Base-by-base conservation (phyloP, 2,113 vertebrate genomes). In the Lontra canadensis region DNA sequence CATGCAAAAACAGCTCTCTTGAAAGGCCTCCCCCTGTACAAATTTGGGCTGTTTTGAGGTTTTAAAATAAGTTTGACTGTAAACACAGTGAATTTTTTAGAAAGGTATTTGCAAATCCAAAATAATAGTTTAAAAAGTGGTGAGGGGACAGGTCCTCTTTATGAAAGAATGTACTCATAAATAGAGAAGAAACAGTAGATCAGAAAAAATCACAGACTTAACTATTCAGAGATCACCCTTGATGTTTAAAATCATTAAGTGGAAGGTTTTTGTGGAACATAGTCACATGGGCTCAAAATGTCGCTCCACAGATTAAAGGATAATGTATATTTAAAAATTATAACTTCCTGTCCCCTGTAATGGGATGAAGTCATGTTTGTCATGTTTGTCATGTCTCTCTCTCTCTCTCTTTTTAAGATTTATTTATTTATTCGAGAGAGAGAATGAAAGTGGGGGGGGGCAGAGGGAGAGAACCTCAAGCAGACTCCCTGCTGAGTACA, bases 311-410 rank as follows among this genome's bases (percentile, higher is more conserved):
- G 42, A 17, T 6, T 36, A 39, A 47, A 25, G 82, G 44, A 12
- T 44, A 36, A 29, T 4, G 23, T 15, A 0, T 29, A 76, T 39
- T 74, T 59, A 9, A 59, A 23, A 59, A 42, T 5, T 20, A 61
- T 14, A 1, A 31, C 67, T 14, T 14, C 20, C 3, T 0, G 0
- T 39, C 52, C 34, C 34, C 61, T 14, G 0, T 3, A 42, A 71
- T 3, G 26, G n/a, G 34, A 29, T 65, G 44, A 34, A 15, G 36
- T 26, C 76, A 10, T 1, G 11, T 10, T n/a, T 7, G 15, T 36
- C 52, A 5, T 0, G 26, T 11, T n/a, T n/a, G n/a, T n/a, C n/a
- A n/a, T n/a, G n/a, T 0, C 23, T 13, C 5, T 65, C 4, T 63
- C 61, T 61, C 59, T 61, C 57, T 26, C 25, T 61, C 18, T 61